A percentile compares a stretch with the other conserved stretches of the same genome.
These are phyloP conservation scores for Dunckerocampus dactyliophorus DNA, from an alignment of 2,113 vertebrate genomes.

Conservation along the genomic window DNA sequence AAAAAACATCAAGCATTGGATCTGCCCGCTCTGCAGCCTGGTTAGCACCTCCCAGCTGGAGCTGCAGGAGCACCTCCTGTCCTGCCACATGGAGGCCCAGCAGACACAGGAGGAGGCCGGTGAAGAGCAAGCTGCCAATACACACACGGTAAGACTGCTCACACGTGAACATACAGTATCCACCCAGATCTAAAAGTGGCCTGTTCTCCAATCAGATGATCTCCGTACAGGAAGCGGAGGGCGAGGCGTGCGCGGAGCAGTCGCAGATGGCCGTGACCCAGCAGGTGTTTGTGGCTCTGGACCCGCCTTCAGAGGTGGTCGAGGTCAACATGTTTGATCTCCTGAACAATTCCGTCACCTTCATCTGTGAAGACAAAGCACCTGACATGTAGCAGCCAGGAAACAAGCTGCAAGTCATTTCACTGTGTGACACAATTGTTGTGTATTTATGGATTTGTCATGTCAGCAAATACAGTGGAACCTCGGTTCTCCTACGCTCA, in stretches of 20 bases:
- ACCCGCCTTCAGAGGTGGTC: constrained; percentile 71
- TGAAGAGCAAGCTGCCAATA: constrained; percentile 50
- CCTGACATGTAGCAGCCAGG: background rate
- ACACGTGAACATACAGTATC: background rate
- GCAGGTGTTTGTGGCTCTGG: constrained; percentile 77
- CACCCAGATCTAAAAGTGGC: background rate
- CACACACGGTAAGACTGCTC: constrained; percentile 63
- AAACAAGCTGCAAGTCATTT: background rate
- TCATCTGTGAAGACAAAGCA: constrained; percentile 77
- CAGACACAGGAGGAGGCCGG: constrained; percentile 37
- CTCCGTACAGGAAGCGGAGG: constrained; percentile 41
- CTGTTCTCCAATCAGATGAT: constrained; percentile 67
- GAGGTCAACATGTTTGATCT: constrained; percentile 82
- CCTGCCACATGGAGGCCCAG: constrained; percentile 68
- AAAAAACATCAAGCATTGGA: constrained; percentile 61
- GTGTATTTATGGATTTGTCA: too few species aligned
- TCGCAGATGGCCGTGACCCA: constrained; percentile 67
- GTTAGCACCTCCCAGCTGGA: constrained; percentile 71
- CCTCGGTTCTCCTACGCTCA: too few species aligned
- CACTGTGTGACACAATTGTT: background rate
- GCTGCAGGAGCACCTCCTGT: constrained; percentile 76
- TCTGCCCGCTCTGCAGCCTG: constrained; percentile 74
- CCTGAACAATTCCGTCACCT: constrained; percentile 76
- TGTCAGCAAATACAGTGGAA: too few species aligned
- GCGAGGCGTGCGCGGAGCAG: constrained; percentile 61